A percentile compares a stretch with the other conserved stretches of the same genome.
phyloP scores from a whole-genome alignment of 2,797 vertebrate genomes.

The Microtus agrestis region DNA sequence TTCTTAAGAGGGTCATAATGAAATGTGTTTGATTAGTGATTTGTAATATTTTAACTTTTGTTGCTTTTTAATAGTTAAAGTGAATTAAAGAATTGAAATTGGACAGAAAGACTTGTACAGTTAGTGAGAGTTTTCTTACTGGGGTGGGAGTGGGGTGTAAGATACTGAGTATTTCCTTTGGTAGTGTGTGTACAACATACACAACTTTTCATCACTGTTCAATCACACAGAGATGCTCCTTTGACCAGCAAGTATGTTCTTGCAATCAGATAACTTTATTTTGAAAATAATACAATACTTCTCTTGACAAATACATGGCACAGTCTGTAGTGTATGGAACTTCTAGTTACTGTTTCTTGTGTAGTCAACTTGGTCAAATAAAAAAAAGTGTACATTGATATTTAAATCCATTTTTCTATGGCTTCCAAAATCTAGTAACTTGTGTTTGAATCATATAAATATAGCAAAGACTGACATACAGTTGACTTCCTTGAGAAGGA shows the following conservation, averaged over 20 bases:
- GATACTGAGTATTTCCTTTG: not conserved
- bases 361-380: conserved; percentile 5
- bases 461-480: not conserved
- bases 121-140: not conserved
- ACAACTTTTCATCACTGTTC: not conserved
- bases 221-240: not conserved
- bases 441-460: not conserved
- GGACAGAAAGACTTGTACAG: not conserved
- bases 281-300: not conserved
- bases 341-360: conserved; percentile 11
- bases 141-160: no score
- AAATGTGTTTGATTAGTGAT: not conserved
- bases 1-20: not conserved
- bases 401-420: not conserved
- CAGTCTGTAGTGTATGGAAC: not conserved
- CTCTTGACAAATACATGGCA: not conserved
- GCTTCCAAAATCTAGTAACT: not conserved
- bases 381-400: not conserved
- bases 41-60: conserved; percentile 19
- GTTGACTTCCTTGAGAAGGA: not conserved
- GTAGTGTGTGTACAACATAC: not conserved
- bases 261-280: not conserved
- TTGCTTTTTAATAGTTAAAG: not conserved
- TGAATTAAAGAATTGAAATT: not conserved
- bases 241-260: not conserved